Evolutionary conservation across 2,113 vertebrate genomes (phyloP).

Genomic region (Butorides virescens): DNA sequence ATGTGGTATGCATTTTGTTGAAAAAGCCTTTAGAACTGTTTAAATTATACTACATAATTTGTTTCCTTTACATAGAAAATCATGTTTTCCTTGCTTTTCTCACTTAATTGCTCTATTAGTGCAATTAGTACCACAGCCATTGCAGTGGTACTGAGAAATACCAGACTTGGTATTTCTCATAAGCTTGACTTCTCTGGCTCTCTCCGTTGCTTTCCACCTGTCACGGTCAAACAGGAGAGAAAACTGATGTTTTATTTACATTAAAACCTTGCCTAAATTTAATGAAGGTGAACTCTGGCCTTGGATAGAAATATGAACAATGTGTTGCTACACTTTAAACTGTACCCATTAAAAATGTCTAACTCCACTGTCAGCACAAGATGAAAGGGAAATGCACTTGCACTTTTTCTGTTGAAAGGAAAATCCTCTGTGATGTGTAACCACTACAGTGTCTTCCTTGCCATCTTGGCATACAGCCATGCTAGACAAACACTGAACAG

Average conservation of each 20-base stretch:
- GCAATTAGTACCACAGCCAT: not conserved
- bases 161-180: not conserved
- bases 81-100: not conserved
- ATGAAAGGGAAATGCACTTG: not conserved
- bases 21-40: not conserved
- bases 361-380: not conserved
- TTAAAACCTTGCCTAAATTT: not conserved
- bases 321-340: not conserved
- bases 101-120: not conserved
- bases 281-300: not conserved
- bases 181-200: not conserved
- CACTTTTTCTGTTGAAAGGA: not conserved
- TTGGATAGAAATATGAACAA: not conserved
- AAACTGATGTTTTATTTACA: not conserved
- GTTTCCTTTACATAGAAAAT: not conserved
- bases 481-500: not conserved
- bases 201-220: fast-evolving
- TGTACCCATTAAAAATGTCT: not conserved
- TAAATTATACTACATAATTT: not conserved
- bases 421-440: not conserved
- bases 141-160: not conserved
- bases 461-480: not conserved
- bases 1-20: fast-evolving
- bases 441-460: not conserved
- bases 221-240: not conserved